Conservation (phyloP, 2,888 invertebrate species). For the Aplocera efformata region DNA sequence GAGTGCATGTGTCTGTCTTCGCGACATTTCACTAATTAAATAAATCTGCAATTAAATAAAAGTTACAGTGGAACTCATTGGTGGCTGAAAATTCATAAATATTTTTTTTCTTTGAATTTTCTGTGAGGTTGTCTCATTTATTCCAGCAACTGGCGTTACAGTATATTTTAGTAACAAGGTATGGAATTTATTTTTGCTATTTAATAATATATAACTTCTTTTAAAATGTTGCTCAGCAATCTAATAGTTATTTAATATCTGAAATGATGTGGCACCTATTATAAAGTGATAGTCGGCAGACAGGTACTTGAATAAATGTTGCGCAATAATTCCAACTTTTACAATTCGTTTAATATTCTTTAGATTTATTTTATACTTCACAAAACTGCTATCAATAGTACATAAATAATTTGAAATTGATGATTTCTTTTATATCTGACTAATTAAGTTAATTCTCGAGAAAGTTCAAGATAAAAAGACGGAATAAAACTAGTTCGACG, state of each 20-base stretch:
- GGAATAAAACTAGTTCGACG: too few species aligned
- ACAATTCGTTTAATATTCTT: neutral
- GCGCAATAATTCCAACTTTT: conserved; percentile 5
- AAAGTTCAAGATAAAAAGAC: too few species aligned
- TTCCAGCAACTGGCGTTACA: conserved; percentile 43
- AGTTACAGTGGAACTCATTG: conserved; percentile 13
- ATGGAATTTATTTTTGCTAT: conserved; percentile 21
- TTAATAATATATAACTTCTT: neutral
- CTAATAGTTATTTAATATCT: neutral
- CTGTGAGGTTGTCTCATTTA: conserved; percentile 33
- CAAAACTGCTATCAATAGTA: too few species aligned
- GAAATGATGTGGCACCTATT: neutral
- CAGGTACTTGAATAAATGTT: too few species aligned
- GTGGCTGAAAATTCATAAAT: conserved; percentile 14
- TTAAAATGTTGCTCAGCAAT: conserved; percentile 14
- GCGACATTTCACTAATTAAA: conserved; percentile 16
- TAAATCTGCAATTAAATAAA: conserved; percentile 8
- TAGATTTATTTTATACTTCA: neutral
- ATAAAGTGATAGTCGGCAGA: neutral
- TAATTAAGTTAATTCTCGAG: too few species aligned
- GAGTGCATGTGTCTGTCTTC: conserved; percentile 43
- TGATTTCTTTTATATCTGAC: too few species aligned
- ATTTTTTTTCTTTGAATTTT: conserved; percentile 30
- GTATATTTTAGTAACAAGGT: conserved; percentile 54
- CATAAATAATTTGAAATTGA: too few species aligned